Base-by-base conservation (phyloP, 2,888 invertebrate species). In the Pemphredon lugubris region DNA sequence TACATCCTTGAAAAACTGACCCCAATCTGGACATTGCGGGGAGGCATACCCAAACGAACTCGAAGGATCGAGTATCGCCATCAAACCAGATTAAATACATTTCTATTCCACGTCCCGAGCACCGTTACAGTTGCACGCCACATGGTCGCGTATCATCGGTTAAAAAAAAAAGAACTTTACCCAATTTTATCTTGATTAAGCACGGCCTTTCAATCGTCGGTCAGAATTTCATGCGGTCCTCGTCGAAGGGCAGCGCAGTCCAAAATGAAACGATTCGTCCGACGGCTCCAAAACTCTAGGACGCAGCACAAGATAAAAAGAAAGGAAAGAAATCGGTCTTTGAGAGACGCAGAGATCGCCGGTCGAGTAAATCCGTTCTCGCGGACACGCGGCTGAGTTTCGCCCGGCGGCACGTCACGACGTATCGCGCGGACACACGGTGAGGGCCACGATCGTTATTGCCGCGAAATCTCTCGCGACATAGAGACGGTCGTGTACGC, bases 101-200 rank as follows among this genome's bases (percentile, higher is more conserved):
- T 64, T 51, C 45, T 34, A 47, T 51, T n/a, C 13, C 23, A 66
- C 37, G n/a, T n/a, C n/a, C n/a, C n/a, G n/a, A 53, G 65, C 73
- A 73, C 72, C 73, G 73, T 73, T 73, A 73, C 9, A 57, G 16
- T 60, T 37, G 47, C 60, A 61, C 72, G 53, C 44, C 72, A 72
- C 73, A 73, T 73, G 73, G 73, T 64, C 72, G 71, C 71, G 72
- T 73, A 72, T 71, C 59, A 45, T 59, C 16, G 44, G 47, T 7
- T 58, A 57, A 55, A 48, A 26, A 26, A 48, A n/a, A 50, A 39
- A 11, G 11, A 48, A 70, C 58, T 40, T 70, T 71, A 71, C 64
- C 72, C 34, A 61, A 48, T 61, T 67, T 55, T 7, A 37, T 50
- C 34, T 34, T 61, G 58, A 16, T 18, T 47, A 20, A 21, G 5